Evolutionary conservation across 2,888 invertebrate genomes (phyloP).

Genomic region (Dryobota labecula): DNA sequence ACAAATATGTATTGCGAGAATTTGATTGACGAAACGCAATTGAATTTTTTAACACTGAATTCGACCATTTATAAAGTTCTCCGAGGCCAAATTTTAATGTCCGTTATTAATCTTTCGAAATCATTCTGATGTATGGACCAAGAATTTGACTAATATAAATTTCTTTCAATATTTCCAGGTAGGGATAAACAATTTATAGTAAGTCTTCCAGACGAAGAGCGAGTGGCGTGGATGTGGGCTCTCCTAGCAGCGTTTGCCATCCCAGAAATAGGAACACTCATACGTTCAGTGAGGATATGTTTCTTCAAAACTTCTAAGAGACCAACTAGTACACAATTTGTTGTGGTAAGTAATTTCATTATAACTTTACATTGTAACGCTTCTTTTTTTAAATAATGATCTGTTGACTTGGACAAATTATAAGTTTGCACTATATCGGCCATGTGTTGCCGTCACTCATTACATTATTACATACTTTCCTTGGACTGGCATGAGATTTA

Average conservation of each 20-base stretch:
- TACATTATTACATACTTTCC: constrained; percentile 2
- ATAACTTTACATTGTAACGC: neutral
- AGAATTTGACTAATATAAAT: constrained; percentile 10
- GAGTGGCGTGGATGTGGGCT: constrained; percentile 98
- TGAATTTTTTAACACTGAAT: constrained; percentile 23
- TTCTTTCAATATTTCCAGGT: constrained; percentile 89
- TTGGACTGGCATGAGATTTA: constrained; percentile 2
- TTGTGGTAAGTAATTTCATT: constrained; percentile 83
- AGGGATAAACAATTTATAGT: constrained; percentile 96
- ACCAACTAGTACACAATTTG: constrained; percentile 91
- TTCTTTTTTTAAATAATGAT: neutral
- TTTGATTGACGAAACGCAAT: constrained; percentile 29
- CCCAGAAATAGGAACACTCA: constrained; percentile 96
- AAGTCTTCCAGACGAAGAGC: constrained; percentile 95
- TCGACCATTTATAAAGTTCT: constrained; percentile 29
- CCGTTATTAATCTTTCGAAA: constrained; percentile 29
- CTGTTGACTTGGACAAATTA: neutral
- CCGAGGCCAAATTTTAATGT: constrained; percentile 32
- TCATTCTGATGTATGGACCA: constrained; percentile 5
- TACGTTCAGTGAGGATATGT: constrained; percentile 96
- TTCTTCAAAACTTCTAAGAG: constrained; percentile 96
- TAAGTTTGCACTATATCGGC: neutral
- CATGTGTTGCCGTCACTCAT: constrained; percentile 1
- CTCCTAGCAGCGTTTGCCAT: constrained; percentile 96
- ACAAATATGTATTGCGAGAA: constrained; percentile 40